Conservation (phyloP, 2,113 vertebrate species). For the Etheostoma cragini region DNA sequence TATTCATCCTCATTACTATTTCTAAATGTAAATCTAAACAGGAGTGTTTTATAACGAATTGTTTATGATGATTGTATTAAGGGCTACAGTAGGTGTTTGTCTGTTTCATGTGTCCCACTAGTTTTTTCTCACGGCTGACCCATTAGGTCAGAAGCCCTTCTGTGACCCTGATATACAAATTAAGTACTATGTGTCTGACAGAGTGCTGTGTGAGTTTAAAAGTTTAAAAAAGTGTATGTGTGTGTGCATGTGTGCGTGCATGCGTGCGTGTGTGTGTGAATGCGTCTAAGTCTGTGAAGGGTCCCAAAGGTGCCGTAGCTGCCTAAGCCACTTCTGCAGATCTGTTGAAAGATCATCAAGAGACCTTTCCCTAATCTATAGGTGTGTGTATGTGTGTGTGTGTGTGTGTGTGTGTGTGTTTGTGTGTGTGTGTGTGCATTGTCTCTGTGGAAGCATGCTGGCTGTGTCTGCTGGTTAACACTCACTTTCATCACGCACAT, state of each 20-base stretch:
- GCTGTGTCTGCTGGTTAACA: slow-evolving; percentile 76
- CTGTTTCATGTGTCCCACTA: background rate
- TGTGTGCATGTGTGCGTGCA: slow-evolving; percentile 7
- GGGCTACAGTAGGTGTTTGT: background rate
- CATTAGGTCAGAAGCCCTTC: background rate
- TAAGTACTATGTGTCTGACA: slow-evolving; percentile 8
- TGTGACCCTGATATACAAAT: slow-evolving; percentile 33
- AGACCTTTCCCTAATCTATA: slow-evolving; percentile 62
- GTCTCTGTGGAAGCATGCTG: slow-evolving; percentile 74
- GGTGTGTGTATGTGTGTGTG: background rate
- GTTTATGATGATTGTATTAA: background rate
- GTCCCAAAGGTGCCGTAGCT: slow-evolving; percentile 65
- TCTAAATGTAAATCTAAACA: background rate
- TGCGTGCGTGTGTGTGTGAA: slow-evolving; percentile 17
- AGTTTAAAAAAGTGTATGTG: slow-evolving; percentile 9
- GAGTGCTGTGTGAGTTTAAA: slow-evolving; percentile 7
- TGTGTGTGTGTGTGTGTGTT: slow-evolving; percentile 22
- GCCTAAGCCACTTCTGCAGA: slow-evolving; percentile 75
- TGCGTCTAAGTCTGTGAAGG: slow-evolving; percentile 48
- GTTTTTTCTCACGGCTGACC: slow-evolving; percentile 3
- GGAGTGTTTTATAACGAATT: background rate
- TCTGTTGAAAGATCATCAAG: slow-evolving; percentile 74
- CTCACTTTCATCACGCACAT: slow-evolving; percentile 82
- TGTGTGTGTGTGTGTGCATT: slow-evolving; percentile 46
- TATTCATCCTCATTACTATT: background rate